Evolutionary conservation across 2,888 invertebrate genomes (phyloP), one percentile per base, ranked within the genome.

Genomic region (Megalurothrips usitatus): DNA sequence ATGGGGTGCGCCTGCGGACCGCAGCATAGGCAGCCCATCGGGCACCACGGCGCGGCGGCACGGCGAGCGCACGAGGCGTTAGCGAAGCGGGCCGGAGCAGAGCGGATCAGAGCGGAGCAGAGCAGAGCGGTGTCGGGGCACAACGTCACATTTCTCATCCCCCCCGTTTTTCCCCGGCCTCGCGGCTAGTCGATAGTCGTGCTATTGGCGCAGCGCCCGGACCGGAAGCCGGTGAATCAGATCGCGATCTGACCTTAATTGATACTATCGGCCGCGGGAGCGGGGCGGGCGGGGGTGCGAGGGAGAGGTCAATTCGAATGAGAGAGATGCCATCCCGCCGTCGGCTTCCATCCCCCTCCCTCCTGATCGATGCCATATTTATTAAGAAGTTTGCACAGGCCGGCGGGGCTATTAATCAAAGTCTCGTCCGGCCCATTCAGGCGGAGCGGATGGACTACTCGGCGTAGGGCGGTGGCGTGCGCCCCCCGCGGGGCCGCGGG

Each of bases 361-460:
- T 17, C 58, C 19, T 19, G 68, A 26, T 75, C 68, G 68, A 75
- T 75, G 68, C 68, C 68, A 75, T 75, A 75, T 75, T 75, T 75
- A 75, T 75, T 75, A 75, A 75, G 68, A 75, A 75, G 68, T 75
- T 75, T 75, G 68, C 68, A 26, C 68, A 26, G 68, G 23, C 11
- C 52, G 10, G 52, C 14, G 52, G 58, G 68, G 68, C 68, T 23
- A 75, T 75, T 75, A 75, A 75, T 75, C 68, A 75, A 75, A 75
- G 68, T 75, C 68, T 26, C 26, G 68, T 12, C 68, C 68, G 68
- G 23, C 68, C 68, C 68, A 75, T 75, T 75, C 68, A 75, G 23
- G 9, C 68, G 23, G 9, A 43, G 68, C 26, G 68, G 58, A 10
- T 58, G 58, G 58, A 58, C 58, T 58, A n/a, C 58, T 58, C 58